Evolutionary conservation across 2,888 invertebrate genomes (phyloP).

Genomic region (Suillia variegata): DNA sequence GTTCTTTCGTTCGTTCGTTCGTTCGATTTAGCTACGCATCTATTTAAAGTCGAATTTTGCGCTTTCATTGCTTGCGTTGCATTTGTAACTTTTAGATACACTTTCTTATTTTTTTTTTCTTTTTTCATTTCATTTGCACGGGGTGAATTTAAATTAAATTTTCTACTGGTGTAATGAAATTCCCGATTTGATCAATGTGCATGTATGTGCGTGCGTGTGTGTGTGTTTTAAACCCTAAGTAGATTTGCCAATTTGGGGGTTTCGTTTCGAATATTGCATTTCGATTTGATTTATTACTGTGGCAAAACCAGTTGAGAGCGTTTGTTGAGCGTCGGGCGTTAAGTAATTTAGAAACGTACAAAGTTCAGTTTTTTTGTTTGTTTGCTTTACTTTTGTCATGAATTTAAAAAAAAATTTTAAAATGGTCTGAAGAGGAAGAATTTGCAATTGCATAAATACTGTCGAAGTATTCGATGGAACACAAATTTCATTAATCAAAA

Average conservation of each 20-base stretch:
- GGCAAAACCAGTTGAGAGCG: too few relatives aligned
- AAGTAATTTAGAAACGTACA: background rate
- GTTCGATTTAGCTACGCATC: slow-evolving; percentile 20
- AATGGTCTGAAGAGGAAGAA: background rate
- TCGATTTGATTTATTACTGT: slow-evolving; percentile 22
- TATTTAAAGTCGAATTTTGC: slow-evolving; percentile 14
- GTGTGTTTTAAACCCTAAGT: slow-evolving; percentile 3
- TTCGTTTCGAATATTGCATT: slow-evolving; percentile 8
- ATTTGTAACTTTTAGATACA: background rate
- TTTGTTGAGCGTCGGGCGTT: background rate
- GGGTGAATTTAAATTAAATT: slow-evolving; percentile 37
- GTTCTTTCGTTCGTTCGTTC: background rate
- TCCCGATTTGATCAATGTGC: background rate
- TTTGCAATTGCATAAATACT: background rate
- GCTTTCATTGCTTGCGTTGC: background rate
- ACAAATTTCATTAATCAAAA: too few relatives aligned
- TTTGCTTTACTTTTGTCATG: too few relatives aligned
- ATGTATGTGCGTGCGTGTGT: background rate
- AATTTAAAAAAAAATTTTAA: background rate
- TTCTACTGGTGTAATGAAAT: background rate
- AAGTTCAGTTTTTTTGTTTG: background rate
- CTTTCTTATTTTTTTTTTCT: background rate
- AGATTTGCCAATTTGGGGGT: slow-evolving; percentile 10
- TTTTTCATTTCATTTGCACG: too few relatives aligned
- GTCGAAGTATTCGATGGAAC: background rate